phyloP scores from a whole-genome alignment of 2,888 invertebrate genomes.

The Tromatobia lineatoria region DNA sequence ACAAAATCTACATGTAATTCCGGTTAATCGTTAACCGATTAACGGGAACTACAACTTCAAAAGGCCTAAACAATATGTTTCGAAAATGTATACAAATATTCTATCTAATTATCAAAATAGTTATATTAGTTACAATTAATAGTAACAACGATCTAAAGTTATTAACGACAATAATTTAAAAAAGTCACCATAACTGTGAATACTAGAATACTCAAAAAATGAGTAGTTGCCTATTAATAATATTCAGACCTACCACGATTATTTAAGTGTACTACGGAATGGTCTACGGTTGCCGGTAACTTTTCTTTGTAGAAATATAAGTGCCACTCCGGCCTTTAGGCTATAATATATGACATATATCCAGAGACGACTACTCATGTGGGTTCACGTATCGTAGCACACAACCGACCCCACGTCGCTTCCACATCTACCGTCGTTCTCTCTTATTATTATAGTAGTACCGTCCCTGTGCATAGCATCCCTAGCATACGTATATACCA shows the following conservation, averaged over 20 bases:
- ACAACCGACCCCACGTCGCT: not conserved
- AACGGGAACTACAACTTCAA: no score
- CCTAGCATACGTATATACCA: not conserved
- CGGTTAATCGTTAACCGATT: no score
- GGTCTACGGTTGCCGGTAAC: not conserved
- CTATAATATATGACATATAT: constrained; percentile 21
- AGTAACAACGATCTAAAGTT: no score
- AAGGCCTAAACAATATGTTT: no score
- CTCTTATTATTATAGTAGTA: not conserved
- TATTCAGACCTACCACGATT: no score
- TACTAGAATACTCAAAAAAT: no score
- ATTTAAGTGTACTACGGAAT: no score
- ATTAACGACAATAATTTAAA: not conserved
- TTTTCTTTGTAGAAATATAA: constrained; percentile 8
- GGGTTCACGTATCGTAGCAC: not conserved
- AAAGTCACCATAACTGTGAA: no score
- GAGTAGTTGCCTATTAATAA: no score
- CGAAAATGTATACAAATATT: not conserved
- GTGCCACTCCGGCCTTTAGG: not conserved
- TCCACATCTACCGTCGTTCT: not conserved
- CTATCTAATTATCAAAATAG: not conserved
- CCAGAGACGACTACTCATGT: not conserved
- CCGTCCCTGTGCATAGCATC: not conserved
- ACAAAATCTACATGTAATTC: no score
- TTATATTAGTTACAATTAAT: no score